Base-by-base conservation (phyloP, 2,888 invertebrate species). In the Coelopa pilipes region DNA sequence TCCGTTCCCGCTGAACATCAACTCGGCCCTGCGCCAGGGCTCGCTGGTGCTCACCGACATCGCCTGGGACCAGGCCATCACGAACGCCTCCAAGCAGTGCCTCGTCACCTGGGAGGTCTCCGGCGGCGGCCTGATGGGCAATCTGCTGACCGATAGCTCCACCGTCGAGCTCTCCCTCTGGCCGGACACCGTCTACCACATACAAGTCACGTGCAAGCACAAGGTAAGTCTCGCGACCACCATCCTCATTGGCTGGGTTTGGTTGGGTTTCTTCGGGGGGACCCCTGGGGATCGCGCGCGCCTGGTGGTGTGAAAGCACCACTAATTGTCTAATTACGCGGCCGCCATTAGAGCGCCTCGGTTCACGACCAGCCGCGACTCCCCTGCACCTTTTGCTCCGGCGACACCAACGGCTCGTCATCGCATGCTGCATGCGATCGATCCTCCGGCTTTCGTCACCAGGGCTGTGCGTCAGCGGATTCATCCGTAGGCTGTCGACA, bases 171-270 rank as follows among this genome's bases (percentile, higher is more conserved):
- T 94, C 79, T 93, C 93, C 74, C 89, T 94, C 70, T 94, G 94
- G 93, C 93, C 94, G 67, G 93, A 94, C 85, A 94, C 94, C 62
- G 88, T 93, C 78, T 94, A 94, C 87, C 93, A 93, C 87, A 93
- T 94, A 83, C 93, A 94, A 90, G 94, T 94, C 78, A 85, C 85
- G 80, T 85, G 85, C 79, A 84, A 83, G 78, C 83, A 84, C 79
- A 85, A 84, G 83, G 85, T 85, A 81, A 83, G 84, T 79, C 53
- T 34, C 34, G 7, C n/a, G 34, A 34, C 7, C 34, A 2, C 34
- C n/a, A n/a, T 15, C 70, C 74, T 70, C 67, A 11, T 55, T 17
- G n/a, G n/a, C n/a, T n/a, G n/a, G n/a, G 7, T 34, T 34, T 34
- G 2, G 7, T 34, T 34, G 34, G 2, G 34, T 34, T n/a, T n/a